Conservation (phyloP, 2,888 invertebrate species). For the Calameuta filiformis region DNA sequence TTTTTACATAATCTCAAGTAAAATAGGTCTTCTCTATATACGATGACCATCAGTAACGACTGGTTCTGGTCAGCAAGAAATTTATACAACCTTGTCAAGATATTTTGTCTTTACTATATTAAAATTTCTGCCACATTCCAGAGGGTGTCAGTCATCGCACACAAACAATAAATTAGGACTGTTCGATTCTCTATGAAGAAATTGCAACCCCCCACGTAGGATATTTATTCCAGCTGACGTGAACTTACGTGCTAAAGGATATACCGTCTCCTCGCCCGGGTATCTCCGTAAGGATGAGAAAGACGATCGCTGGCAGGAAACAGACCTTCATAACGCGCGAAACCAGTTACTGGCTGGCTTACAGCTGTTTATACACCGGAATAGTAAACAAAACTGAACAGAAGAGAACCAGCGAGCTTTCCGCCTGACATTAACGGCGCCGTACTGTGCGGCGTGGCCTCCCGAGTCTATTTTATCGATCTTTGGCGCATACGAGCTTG, state of each 20-base stretch:
- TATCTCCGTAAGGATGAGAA: slow-evolving; percentile 49
- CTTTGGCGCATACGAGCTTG: slow-evolving; percentile 35
- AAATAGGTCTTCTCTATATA: background rate
- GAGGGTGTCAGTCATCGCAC: background rate
- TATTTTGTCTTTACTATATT: background rate
- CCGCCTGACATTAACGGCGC: slow-evolving; percentile 61
- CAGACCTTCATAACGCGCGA: slow-evolving; percentile 46
- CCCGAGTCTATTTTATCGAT: slow-evolving; percentile 12
- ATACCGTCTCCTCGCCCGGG: slow-evolving; percentile 50
- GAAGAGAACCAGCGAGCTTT: slow-evolving; percentile 58
- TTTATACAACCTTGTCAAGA: background rate
- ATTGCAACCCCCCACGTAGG: background rate
- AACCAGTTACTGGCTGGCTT: background rate
- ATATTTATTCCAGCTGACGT: background rate
- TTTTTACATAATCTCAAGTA: slow-evolving; percentile 51
- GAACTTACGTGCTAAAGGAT: slow-evolving; percentile 56
- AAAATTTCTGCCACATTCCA: background rate
- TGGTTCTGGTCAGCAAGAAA: background rate
- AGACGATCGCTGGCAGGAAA: slow-evolving; percentile 41
- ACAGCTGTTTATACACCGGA: background rate
- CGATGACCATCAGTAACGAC: background rate
- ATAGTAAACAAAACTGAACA: slow-evolving; percentile 9
- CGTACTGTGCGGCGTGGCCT: slow-evolving; percentile 32
- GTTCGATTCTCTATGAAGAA: background rate
- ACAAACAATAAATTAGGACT: background rate